These are phyloP conservation scores for Epistrophella euchroma DNA, from an alignment of 2,888 invertebrate species.

Conservation along the genomic window DNA sequence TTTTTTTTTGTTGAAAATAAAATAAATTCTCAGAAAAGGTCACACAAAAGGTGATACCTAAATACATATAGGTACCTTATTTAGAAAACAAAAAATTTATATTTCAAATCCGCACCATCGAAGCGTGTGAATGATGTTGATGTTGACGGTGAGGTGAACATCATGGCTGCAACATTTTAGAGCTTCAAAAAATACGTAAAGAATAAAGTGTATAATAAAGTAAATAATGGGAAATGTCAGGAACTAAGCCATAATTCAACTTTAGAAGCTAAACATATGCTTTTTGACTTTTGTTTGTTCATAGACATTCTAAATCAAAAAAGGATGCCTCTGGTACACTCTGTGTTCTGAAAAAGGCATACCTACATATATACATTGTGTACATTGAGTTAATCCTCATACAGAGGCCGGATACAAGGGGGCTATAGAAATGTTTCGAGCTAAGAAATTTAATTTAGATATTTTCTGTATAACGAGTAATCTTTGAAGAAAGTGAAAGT, in stretches of 20 bases:
- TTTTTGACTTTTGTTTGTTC: slow-evolving; percentile 49
- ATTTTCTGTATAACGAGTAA: too few species aligned
- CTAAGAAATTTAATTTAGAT: too few species aligned
- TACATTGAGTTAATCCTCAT: too few species aligned
- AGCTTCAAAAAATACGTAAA: background rate
- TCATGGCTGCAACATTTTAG: background rate
- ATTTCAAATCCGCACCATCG: slow-evolving; percentile 2
- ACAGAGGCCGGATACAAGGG: too few species aligned
- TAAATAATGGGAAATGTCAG: slow-evolving; percentile 52
- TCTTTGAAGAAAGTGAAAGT: too few species aligned
- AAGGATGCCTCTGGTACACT: background rate
- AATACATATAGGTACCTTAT: background rate
- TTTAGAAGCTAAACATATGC: slow-evolving; percentile 53
- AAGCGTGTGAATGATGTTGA: slow-evolving; percentile 13
- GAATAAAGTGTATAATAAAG: slow-evolving; percentile 37
- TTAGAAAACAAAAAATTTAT: background rate
- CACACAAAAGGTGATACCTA: background rate
- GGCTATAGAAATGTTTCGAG: too few species aligned
- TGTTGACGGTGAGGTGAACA: slow-evolving; percentile 15
- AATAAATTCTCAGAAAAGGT: slow-evolving; percentile 31
- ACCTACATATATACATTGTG: background rate
- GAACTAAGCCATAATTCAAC: slow-evolving; percentile 55
- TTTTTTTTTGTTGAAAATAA: slow-evolving; percentile 1
- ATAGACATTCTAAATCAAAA: background rate
- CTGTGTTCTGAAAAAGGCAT: background rate